Percentiles rank a stretch among this genome's conserved stretches.
Evolutionary conservation across 2,797 vertebrate species (phyloP).

Genomic region (Mycteria americana): DNA sequence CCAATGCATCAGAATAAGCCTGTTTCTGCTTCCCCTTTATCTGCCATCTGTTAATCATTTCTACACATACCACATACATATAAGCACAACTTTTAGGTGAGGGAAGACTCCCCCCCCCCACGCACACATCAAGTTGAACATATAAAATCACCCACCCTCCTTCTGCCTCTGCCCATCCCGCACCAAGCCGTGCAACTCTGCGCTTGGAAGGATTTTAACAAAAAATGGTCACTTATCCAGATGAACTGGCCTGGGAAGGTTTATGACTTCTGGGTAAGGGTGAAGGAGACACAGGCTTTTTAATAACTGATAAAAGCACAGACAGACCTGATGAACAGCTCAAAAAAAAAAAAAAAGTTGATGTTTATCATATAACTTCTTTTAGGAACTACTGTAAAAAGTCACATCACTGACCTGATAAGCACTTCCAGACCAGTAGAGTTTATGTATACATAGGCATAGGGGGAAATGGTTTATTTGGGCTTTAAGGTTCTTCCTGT

Average conservation of each 20-base stretch:
- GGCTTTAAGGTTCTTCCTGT: slow-evolving; percentile 43
- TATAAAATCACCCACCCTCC: neutral
- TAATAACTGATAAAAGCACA: slow-evolving; percentile 36
- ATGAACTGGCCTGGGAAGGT: neutral
- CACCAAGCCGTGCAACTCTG: neutral
- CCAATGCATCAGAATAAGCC: neutral
- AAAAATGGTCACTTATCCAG: neutral
- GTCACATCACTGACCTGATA: neutral
- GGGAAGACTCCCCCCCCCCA: neutral
- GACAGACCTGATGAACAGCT: neutral
- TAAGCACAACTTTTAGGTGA: neutral
- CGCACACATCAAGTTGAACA: accelerated
- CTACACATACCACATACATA: neutral
- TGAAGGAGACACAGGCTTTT: slow-evolving; percentile 35
- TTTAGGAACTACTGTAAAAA: slow-evolving; percentile 27
- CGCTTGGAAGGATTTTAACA: neutral
- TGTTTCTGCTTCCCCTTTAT: neutral
- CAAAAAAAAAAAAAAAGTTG: neutral
- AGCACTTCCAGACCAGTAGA: slow-evolving; percentile 41
- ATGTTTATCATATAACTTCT: neutral
- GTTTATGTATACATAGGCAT: slow-evolving; percentile 32
- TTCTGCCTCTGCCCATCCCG: neutral
- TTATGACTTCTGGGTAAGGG: slow-evolving; percentile 6
- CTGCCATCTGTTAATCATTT: neutral
- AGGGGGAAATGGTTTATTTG: slow-evolving; percentile 52